phyloP scores from a whole-genome alignment of 2,113 vertebrate genomes.

The Ceyx melanurus region DNA sequence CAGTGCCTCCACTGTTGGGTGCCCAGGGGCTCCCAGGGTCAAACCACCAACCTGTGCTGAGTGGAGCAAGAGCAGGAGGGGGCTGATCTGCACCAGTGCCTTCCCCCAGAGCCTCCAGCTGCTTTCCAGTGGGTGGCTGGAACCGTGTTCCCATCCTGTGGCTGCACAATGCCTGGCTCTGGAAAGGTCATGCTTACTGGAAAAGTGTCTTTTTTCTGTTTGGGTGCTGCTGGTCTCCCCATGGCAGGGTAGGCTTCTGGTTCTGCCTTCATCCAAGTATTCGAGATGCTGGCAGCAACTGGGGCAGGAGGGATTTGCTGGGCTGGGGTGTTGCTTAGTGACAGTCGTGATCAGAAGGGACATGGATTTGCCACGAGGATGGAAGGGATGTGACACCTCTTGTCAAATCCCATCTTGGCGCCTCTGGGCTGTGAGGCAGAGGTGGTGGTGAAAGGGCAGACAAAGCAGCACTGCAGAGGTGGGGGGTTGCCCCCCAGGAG shows the following conservation, averaged over 20 bases:
- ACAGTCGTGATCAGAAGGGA: not conserved
- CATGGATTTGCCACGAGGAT: conserved; percentile 31
- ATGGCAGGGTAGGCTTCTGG: not conserved
- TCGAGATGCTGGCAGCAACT: not conserved
- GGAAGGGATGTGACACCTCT: conserved; percentile 23
- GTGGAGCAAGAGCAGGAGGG: not conserved
- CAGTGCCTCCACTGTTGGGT: not conserved
- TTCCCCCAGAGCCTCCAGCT: not conserved
- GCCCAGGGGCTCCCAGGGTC: accelerated
- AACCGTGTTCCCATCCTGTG: not conserved
- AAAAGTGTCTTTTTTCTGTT: not conserved
- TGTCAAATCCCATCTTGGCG: conserved; percentile 46
- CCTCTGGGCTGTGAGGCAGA: not conserved
- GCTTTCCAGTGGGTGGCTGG: accelerated
- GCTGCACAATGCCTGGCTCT: not conserved
- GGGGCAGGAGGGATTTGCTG: conserved; percentile 33
- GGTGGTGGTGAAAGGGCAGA: conserved; percentile 18
- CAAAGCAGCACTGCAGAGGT: accelerated
- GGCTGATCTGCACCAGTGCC: not conserved
- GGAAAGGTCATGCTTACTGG: not conserved
- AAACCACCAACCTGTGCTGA: not conserved
- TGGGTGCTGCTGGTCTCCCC: accelerated
- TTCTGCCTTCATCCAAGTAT: not conserved
- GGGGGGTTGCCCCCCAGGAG: not conserved
- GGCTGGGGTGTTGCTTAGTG: not conserved